phyloP scores from a whole-genome alignment of 2,797 vertebrate genomes.

The Arremon aurantiirostris region DNA sequence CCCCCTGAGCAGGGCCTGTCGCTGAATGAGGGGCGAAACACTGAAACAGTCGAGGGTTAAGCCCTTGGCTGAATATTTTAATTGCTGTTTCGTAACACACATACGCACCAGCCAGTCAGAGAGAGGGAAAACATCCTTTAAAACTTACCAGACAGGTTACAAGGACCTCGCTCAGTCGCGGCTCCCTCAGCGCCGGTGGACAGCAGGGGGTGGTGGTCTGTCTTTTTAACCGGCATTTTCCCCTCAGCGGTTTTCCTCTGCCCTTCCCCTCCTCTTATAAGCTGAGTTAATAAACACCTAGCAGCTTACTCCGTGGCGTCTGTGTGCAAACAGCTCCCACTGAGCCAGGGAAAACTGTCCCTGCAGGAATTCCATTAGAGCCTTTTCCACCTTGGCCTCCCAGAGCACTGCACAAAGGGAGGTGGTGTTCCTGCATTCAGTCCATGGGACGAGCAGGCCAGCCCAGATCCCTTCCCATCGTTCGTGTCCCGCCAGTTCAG shows the following conservation, averaged over 20 bases:
- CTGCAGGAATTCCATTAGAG: not conserved
- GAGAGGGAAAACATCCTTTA: slow-evolving; percentile 43
- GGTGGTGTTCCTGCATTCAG: not conserved
- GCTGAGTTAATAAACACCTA: slow-evolving; percentile 52
- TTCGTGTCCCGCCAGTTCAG: not conserved
- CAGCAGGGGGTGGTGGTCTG: not conserved
- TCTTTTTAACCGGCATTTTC: not conserved
- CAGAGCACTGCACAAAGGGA: not conserved
- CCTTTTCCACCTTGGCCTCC: not conserved
- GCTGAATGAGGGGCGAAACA: not conserved
- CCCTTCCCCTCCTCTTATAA: not conserved
- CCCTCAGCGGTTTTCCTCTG: not conserved
- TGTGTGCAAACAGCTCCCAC: slow-evolving; percentile 55
- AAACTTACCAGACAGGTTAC: slow-evolving; percentile 27
- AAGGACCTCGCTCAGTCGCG: not conserved
- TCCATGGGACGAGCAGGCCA: rapidly evolving
- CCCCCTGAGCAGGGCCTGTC: not conserved
- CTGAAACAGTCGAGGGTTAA: slow-evolving; percentile 16
- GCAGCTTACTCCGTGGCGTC: not conserved
- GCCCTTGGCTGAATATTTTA: slow-evolving; percentile 1
- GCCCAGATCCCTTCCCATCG: not conserved
- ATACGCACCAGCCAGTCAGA: not conserved
- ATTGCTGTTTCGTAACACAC: slow-evolving; percentile 35
- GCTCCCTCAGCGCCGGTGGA: not conserved
- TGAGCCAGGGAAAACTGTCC: slow-evolving; percentile 12